Evolutionary conservation across 2,888 invertebrate species (phyloP).

Genomic region (Drosophila neonasuta): DNA sequence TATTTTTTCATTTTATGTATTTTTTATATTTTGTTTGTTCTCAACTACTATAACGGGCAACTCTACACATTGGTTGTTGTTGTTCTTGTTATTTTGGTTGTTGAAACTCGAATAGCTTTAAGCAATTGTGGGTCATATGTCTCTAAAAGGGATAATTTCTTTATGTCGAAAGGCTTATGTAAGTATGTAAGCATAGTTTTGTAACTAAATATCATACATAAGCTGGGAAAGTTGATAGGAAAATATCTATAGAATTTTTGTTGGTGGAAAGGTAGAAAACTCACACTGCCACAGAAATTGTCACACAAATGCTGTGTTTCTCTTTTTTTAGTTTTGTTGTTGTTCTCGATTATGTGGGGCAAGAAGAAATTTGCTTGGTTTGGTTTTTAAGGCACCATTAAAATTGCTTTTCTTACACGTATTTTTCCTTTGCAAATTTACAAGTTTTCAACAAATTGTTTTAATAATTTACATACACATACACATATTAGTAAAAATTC

Average conservation of each 20-base stretch:
- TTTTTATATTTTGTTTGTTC: conserved; percentile 13
- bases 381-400: conserved; percentile 82
- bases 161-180: conserved; percentile 63
- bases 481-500: conserved; percentile 67
- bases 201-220: conserved; percentile 53
- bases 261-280: conserved; percentile 49
- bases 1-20: conserved; percentile 1
- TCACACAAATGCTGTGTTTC: conserved; percentile 10
- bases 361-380: conserved; percentile 79
- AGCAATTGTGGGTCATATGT: conserved; percentile 62
- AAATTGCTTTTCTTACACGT: conserved; percentile 82
- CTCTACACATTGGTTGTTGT: conserved; percentile 59
- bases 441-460: conserved; percentile 72
- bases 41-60: conserved; percentile 65
- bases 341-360: conserved; percentile 57
- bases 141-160: conserved; percentile 70
- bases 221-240: conserved; percentile 55
- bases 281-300: conserved; percentile 40
- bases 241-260: conserved; percentile 30
- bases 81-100: conserved; percentile 39
- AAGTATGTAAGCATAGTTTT: conserved; percentile 23
- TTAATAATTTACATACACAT: conserved; percentile 65
- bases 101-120: conserved; percentile 68
- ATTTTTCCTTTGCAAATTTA: conserved; percentile 81
- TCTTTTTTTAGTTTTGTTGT: conserved; percentile 11